Conservation (phyloP, 1,140 invertebrate species). For the Drosophila melanogaster region Release_6_plus_ISO1_MT NT_033777.3:18967001-18967500, state of each 20-base stretch:
- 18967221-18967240: slow-evolving; percentile 30
- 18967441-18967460: slow-evolving; percentile 32
- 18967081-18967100: slow-evolving; percentile 6
- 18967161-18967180: slow-evolving; percentile 52
- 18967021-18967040: not conserved
- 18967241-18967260: slow-evolving; percentile 42
- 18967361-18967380: slow-evolving; percentile 23
- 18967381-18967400: slow-evolving; percentile 40
- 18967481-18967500: slow-evolving; percentile 68
- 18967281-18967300: slow-evolving; percentile 13
- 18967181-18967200: slow-evolving; percentile 47
- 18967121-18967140: slow-evolving; percentile 37
- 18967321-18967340: slow-evolving; percentile 31
- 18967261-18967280: slow-evolving; percentile 27
- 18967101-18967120: slow-evolving; percentile 18
- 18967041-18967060: slow-evolving; percentile 9
- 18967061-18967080: slow-evolving; percentile 50
- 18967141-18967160: slow-evolving; percentile 38
- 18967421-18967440: slow-evolving; percentile 1
- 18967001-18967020: slow-evolving; percentile 51
- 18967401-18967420: slow-evolving; percentile 41
- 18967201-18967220: slow-evolving; percentile 30
- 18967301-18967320: not conserved
- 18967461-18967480: slow-evolving; percentile 48
- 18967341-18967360: slow-evolving; percentile 26